These are phyloP conservation scores for Gobius niger DNA, from an alignment of 2,113 vertebrate species.

Conservation along the genomic window DNA sequence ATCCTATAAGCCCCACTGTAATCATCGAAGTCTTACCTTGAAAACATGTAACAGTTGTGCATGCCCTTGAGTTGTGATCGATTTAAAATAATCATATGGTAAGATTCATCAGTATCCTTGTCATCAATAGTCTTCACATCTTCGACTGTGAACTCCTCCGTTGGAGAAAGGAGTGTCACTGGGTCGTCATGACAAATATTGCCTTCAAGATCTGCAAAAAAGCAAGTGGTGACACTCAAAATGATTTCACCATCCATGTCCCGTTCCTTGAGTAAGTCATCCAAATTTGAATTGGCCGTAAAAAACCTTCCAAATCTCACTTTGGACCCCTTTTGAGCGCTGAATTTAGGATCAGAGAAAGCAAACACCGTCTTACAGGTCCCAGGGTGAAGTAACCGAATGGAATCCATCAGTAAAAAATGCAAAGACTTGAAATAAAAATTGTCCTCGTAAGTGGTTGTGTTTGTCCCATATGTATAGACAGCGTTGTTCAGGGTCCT, in stretches of 20 bases:
- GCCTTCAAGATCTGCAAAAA: constrained; percentile 33
- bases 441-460: constrained; percentile 26
- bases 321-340: background rate
- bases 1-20: too few relatives aligned
- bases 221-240: constrained; percentile 66
- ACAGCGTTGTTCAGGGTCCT: constrained; percentile 9
- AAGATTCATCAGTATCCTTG: accelerated
- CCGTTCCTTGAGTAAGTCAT: accelerated
- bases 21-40: constrained; percentile 53
- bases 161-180: constrained; percentile 56
- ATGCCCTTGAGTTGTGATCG: background rate
- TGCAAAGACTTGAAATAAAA: constrained; percentile 73
- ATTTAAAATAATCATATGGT: constrained; percentile 45
- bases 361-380: constrained; percentile 35
- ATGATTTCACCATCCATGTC: accelerated
- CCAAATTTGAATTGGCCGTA: accelerated
- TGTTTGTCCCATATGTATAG: constrained; percentile 33
- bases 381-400: constrained; percentile 18
- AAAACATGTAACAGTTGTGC: constrained; percentile 50
- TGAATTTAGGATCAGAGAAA: accelerated
- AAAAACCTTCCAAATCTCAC: constrained; percentile 64
- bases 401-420: constrained; percentile 69
- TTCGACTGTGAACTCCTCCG: constrained; percentile 67
- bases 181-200: constrained; percentile 1
- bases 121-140: accelerated